Evolutionary conservation across 1,140 invertebrate genomes (phyloP).

Genomic region (Nasonia vitripennis): DNA sequence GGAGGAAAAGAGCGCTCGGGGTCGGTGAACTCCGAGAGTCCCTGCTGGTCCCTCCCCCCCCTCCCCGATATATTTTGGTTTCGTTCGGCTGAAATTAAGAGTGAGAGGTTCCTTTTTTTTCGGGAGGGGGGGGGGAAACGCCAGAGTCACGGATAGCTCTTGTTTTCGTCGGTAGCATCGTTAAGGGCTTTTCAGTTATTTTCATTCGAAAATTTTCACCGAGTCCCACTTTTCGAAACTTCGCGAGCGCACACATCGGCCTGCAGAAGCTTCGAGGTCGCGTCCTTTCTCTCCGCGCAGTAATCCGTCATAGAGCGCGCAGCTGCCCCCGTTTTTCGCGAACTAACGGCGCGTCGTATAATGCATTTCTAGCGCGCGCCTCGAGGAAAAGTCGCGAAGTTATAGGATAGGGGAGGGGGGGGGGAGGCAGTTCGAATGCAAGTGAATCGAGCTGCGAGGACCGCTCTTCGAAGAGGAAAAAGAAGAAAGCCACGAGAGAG

Average conservation of each 20-base stretch:
- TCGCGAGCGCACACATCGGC: background rate
- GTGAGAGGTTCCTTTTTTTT: conserved; percentile 10
- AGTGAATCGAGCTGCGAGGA: conserved; percentile 42
- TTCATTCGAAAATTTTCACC: background rate
- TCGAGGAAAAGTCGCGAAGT: background rate
- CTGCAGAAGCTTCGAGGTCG: background rate
- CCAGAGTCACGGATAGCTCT: too few relatives aligned
- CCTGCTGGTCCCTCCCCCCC: background rate
- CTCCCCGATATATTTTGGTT: background rate
- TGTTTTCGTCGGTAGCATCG: too few relatives aligned
- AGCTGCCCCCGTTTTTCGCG: conserved; percentile 51
- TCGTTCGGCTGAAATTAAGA: conserved; percentile 24
- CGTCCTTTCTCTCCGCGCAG: conserved; percentile 16
- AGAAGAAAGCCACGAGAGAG: conserved; percentile 40
- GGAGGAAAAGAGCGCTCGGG: background rate
- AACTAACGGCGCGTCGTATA: conserved; percentile 33
- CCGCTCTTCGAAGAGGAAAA: conserved; percentile 30
- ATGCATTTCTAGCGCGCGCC: conserved; percentile 50
- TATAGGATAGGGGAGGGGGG: background rate
- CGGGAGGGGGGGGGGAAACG: too few relatives aligned
- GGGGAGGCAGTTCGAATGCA: conserved; percentile 27
- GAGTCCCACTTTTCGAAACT: conserved; percentile 46
- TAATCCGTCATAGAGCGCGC: conserved; percentile 48
- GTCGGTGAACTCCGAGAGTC: background rate
- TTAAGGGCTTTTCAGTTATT: background rate